Conservation (phyloP, 1,140 invertebrate species). For the Aethina tumida region DNA sequence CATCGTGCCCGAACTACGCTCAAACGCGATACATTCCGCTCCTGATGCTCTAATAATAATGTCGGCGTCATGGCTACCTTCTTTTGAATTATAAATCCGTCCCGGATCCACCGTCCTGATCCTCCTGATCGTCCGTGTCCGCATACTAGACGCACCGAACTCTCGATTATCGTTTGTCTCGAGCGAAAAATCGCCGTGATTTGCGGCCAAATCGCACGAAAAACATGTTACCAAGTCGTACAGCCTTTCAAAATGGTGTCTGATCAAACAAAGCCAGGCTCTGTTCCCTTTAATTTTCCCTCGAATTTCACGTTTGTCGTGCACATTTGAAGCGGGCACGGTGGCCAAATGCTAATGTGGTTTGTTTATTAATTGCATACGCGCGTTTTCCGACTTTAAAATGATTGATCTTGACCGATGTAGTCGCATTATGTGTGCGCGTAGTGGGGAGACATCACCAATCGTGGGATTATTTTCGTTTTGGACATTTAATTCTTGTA, state of each 20-base stretch:
- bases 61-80: conserved; percentile 29
- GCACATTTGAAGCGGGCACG: conserved; percentile 11
- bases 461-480: conserved; percentile 8
- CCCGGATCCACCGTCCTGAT: conserved; percentile 3
- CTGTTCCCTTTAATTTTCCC: conserved; percentile 15
- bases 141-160: background rate
- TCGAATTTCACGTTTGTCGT: conserved; percentile 9
- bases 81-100: conserved; percentile 11
- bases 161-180: background rate
- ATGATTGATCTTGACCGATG: conserved; percentile 24
- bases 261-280: conserved; percentile 36
- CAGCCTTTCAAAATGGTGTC: conserved; percentile 48
- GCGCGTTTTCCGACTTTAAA: conserved; percentile 25
- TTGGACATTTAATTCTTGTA: background rate
- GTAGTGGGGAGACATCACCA: conserved; percentile 18
- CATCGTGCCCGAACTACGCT: conserved; percentile 13
- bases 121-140: background rate
- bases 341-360: conserved; percentile 11
- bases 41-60: conserved; percentile 12
- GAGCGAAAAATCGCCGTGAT: conserved; percentile 1
- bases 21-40: conserved; percentile 11
- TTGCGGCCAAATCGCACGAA: background rate
- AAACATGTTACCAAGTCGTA: conserved; percentile 11
- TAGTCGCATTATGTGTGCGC: conserved; percentile 11
- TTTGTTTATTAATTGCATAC: conserved; percentile 25